Conservation (phyloP, 2,113 vertebrate genomes). For the Ariopsis seemanni region DNA sequence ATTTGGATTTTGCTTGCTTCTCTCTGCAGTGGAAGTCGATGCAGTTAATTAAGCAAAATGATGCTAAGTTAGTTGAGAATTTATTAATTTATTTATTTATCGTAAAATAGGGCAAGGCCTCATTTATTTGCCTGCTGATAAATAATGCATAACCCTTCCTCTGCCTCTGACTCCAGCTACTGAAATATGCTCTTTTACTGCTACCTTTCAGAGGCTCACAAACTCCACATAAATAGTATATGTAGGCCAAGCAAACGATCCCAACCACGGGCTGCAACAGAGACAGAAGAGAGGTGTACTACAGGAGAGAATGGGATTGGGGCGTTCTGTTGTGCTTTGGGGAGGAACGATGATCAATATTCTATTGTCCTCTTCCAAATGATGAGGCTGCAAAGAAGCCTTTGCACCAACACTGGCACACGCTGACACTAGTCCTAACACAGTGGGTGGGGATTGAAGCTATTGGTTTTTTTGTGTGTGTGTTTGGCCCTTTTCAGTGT, state of each 20-base stretch:
- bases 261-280: not conserved
- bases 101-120: constrained; percentile 60
- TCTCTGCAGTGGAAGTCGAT: constrained; percentile 13
- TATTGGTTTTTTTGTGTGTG: too few species aligned
- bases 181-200: constrained; percentile 37
- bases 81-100: not conserved
- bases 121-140: constrained; percentile 57
- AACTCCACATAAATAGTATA: constrained; percentile 32
- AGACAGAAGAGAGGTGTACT: constrained; percentile 18
- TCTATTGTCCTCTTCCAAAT: constrained; percentile 18
- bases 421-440: not conserved
- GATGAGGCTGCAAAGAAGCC: not conserved
- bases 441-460: not conserved
- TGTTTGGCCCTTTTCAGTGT: not conserved
- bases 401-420: not conserved
- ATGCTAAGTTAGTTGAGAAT: constrained; percentile 36
- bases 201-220: not conserved
- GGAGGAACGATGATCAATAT: constrained; percentile 30
- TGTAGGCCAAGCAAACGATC: constrained; percentile 25
- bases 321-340: constrained; percentile 11
- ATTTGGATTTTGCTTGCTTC: not conserved
- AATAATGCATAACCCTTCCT: constrained; percentile 56
- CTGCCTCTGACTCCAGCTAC: constrained; percentile 35
- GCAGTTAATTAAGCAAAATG: constrained; percentile 16
- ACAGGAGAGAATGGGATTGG: constrained; percentile 21